These are phyloP conservation scores for Pitta sordida DNA, from an alignment of 2,113 vertebrate genomes.

Conservation along the genomic window DNA sequence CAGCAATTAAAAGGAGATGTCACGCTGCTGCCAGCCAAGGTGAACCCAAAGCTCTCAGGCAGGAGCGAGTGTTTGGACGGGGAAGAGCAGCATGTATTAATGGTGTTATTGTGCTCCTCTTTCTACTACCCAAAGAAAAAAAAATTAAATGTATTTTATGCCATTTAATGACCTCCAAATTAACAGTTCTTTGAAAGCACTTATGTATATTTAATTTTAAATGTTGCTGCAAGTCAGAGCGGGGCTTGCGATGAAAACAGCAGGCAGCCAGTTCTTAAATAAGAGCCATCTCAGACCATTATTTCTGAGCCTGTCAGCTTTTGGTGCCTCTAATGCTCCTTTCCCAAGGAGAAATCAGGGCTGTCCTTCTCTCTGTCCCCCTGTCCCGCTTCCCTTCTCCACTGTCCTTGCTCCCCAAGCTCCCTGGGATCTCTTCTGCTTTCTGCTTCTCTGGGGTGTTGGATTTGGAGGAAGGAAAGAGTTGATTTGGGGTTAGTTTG, in stretches of 20 bases:
- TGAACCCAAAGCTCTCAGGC: neutral
- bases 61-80: neutral
- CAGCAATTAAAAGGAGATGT: slow-evolving; percentile 9
- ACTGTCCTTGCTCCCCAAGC: slow-evolving; percentile 4
- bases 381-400: neutral
- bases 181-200: slow-evolving; percentile 76
- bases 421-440: neutral
- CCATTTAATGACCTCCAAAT: slow-evolving; percentile 81
- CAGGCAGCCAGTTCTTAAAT: slow-evolving; percentile 73
- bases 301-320: slow-evolving; percentile 67
- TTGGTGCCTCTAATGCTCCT: slow-evolving; percentile 18
- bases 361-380: neutral
- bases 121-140: slow-evolving; percentile 65
- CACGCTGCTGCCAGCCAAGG: neutral
- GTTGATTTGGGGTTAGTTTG: neutral
- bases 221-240: slow-evolving; percentile 68
- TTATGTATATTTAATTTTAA: slow-evolving; percentile 83
- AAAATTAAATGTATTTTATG: slow-evolving; percentile 63
- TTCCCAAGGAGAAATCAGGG: neutral
- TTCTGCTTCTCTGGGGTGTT: neutral
- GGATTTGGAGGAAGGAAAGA: neutral
- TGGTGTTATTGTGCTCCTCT: slow-evolving; percentile 50
- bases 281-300: slow-evolving; percentile 69
- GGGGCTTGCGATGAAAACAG: slow-evolving; percentile 67
- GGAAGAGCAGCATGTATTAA: slow-evolving; percentile 39